phyloP scores from a whole-genome alignment of 2,797 vertebrate species.

The Percopsis omiscomaycus region DNA sequence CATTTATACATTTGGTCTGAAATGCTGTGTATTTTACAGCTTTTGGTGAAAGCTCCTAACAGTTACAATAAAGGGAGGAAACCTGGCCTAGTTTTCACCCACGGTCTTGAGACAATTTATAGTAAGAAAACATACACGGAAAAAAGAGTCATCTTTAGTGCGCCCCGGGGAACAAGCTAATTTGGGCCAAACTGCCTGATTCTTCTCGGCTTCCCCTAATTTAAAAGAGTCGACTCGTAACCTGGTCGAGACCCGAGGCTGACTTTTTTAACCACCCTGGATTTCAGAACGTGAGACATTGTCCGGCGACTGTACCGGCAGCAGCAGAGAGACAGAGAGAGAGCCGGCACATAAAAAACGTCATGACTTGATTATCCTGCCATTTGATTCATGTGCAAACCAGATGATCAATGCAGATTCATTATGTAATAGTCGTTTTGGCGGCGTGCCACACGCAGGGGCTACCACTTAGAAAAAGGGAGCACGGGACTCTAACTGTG shows the following conservation, averaged over 20 bases:
- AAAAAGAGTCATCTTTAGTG: slow-evolving; percentile 57
- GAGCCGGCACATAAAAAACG: slow-evolving; percentile 38
- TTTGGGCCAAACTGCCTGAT: slow-evolving; percentile 51
- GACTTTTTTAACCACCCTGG: slow-evolving; percentile 53
- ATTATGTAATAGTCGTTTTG: slow-evolving; percentile 89
- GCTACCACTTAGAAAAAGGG: slow-evolving; percentile 4
- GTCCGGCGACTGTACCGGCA: slow-evolving; percentile 27
- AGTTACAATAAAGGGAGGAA: slow-evolving; percentile 77
- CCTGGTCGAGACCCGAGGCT: slow-evolving; percentile 32
- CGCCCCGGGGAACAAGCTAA: slow-evolving; percentile 52
- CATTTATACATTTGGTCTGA: slow-evolving; percentile 43
- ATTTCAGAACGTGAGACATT: slow-evolving; percentile 60
- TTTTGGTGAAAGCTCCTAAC: slow-evolving; percentile 65
- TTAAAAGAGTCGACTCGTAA: slow-evolving; percentile 50
- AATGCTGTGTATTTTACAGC: slow-evolving; percentile 40
- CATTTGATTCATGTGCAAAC: slow-evolving; percentile 88
- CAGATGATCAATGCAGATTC: slow-evolving; percentile 90
- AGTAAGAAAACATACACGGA: slow-evolving; percentile 58
- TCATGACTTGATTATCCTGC: slow-evolving; percentile 77
- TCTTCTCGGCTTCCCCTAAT: slow-evolving; percentile 76
- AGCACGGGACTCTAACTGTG: neutral
- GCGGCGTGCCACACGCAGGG: slow-evolving; percentile 80
- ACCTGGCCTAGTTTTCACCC: slow-evolving; percentile 47
- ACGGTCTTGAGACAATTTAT: slow-evolving; percentile 63
- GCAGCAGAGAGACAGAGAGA: neutral